Evolutionary conservation across 2,797 vertebrate genomes (phyloP), one percentile per base, ranked within the genome.

Genomic region (Danio kyathit): DNA sequence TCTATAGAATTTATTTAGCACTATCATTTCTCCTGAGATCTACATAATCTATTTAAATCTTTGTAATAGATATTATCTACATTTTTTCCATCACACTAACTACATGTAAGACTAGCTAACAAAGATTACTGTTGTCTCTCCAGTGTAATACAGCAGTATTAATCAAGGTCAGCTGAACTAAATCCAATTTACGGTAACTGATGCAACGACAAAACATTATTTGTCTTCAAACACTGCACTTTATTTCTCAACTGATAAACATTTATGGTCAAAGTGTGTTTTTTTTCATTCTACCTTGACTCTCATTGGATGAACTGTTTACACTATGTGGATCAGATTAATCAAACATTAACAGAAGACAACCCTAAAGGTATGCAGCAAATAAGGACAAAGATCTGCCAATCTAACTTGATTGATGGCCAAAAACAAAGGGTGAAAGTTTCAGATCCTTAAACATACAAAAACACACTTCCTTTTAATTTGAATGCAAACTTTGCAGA

Each of bases 321-420:
- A 40, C 13, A 64, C 17, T 4, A 1, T 51, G 56, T 54, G 38
- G 44, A 79, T 44, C 4, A 41, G 7, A 48, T 41, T 48, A 40
- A 21, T 19, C n/a, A 79, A 52, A 49, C 8, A 79, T 79, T 72
- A 72, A 79, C 48, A 51, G 40, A 21, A 61, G 48, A 71, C 60
- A 49, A 48, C 0, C 7, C 46, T 21, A 4, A 16, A 21, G 21
- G 10, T 16, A 70, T 29, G 7, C 38, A 63, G 4, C 13, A 44
- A 11, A 13, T 11, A 63, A 79, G 29, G 16, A 60, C 56, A 79
- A 60, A 51, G 52, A 38, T 5, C 4, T 38, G 38, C n/a, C 44
- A 41, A 41, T 10, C 12, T 41, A 38, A 16, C 46, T 2, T 0
- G 3, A 19, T 0, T 0, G 3, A 19, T 0, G 43, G 7, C 21